phyloP scores from a whole-genome alignment of 2,888 invertebrate species.

The Cryptophagus acutangulus region DNA sequence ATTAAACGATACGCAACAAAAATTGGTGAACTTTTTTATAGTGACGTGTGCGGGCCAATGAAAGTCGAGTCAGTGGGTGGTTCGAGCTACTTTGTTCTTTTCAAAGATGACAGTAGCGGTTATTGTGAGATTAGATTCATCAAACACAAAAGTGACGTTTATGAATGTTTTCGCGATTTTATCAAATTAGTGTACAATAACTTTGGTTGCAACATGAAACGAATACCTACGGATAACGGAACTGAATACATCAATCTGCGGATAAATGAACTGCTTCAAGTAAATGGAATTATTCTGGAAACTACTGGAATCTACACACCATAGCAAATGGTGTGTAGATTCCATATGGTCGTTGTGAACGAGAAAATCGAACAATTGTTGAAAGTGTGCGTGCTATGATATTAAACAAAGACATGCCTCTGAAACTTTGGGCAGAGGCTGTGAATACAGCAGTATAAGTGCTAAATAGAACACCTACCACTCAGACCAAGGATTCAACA shows the following conservation, averaged over 20 bases:
- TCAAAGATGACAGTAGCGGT: slow-evolving; percentile 20
- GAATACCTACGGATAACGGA: slow-evolving; percentile 13
- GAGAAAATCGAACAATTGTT: slow-evolving; percentile 16
- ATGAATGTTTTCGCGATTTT: slow-evolving; percentile 13
- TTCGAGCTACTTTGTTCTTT: slow-evolving; percentile 17
- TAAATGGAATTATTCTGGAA: slow-evolving; percentile 12
- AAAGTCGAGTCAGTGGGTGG: slow-evolving; percentile 16
- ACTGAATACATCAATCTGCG: slow-evolving; percentile 13
- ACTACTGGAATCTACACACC: slow-evolving; percentile 9
- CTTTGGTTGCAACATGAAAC: slow-evolving; percentile 13
- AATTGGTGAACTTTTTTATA: slow-evolving; percentile 4
- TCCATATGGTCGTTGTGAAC: slow-evolving; percentile 12
- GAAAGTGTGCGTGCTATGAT: slow-evolving; percentile 20
- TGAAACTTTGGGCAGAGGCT: slow-evolving; percentile 4
- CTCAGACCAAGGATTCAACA: not conserved
- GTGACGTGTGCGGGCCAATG: slow-evolving; percentile 15
- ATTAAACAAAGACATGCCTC: slow-evolving; percentile 13
- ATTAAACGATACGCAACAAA: not conserved
- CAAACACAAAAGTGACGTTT: slow-evolving; percentile 16
- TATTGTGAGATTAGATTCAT: slow-evolving; percentile 20
- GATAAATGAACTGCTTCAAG: slow-evolving; percentile 6
- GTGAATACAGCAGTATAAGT: slow-evolving; percentile 5
- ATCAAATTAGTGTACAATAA: slow-evolving; percentile 10
- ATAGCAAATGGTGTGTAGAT: no score
- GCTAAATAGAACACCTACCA: slow-evolving; percentile 1